Base-by-base conservation (phyloP, 2,113 vertebrate genomes). In the Hymenochirus boettgeri region DNA sequence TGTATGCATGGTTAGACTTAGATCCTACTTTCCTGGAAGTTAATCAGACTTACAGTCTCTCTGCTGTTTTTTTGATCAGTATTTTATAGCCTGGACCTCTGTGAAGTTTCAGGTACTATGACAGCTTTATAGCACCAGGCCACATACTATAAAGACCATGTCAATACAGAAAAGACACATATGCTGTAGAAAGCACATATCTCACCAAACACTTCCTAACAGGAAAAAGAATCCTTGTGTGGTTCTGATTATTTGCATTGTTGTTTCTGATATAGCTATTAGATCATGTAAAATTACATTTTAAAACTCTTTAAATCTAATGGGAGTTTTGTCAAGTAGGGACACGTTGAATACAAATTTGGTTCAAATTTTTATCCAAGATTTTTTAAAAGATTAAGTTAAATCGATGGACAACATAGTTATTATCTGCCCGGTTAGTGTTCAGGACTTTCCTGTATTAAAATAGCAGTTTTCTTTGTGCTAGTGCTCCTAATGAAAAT, bases 11-110 rank as follows among this genome's bases (percentile, higher is more conserved):
- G n/a, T 25, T 31, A 53, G 33, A 25, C 56, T 42, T 70, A 59
- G 48, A 70, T 29, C 70, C 70, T 26, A 37, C 54, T 77, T 62
- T 45, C 10, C 50, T 1, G 60, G 58, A 61, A 72, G 63, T 72
- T 10, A 2, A 19, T 74, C 60, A 39, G n/a, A 53, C 61, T 9
- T 70, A 18, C 53, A 69, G 67, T 73, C 51, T 50, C 60, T 59
- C 0, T 45, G 65, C 66, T 46, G 29, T 46, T 57, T 29, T 73
- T 75, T 75, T 71, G 58, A 72, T 51, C 72, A 61, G 23, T 67
- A 55, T 4, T 45, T 67, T 65, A 45, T 69, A 42, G 54, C 62
- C 57, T 63, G 62, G 62, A 65, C 57, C 61, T 33, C 9, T 64
- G 57, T 1, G 1, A 56, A 70, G 56, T 74, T 61, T 74, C 69